These are phyloP conservation scores for Moxostoma hubbsi DNA, from an alignment of 2,797 vertebrate species.

Conservation along the genomic window DNA sequence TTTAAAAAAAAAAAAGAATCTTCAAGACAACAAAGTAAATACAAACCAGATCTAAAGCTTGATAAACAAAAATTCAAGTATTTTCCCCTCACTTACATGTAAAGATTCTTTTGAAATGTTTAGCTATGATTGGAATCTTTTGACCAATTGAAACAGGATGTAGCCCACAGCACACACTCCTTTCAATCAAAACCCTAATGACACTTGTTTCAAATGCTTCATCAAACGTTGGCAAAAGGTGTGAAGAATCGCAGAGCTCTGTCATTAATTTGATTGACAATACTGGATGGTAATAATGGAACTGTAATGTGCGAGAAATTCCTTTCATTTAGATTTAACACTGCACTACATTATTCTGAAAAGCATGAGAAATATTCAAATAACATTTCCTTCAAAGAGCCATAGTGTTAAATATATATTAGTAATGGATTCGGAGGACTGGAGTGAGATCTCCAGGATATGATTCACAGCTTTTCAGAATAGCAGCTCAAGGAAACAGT, in stretches of 20 bases:
- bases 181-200: conserved; percentile 1
- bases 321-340: not conserved
- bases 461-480: not conserved
- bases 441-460: not conserved
- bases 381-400: conserved; percentile 13
- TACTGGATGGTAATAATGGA: conserved; percentile 12
- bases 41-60: not conserved
- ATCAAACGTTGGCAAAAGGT: not conserved
- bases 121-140: not conserved
- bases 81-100: not conserved
- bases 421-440: conserved; percentile 7
- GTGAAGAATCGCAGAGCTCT: not conserved
- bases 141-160: not conserved
- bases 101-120: not conserved
- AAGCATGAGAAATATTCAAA: conserved; percentile 29
- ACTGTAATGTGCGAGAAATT: conserved; percentile 1
- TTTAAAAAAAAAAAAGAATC: not conserved
- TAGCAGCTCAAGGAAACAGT: not conserved
- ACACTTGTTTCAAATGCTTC: not conserved
- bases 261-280: conserved; percentile 9
- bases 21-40: not conserved
- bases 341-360: conserved; percentile 15
- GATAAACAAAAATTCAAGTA: conserved; percentile 12
- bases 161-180: not conserved
- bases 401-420: conserved; percentile 26